Conservation (phyloP, 2,113 vertebrate species). For the Lycocorax pyrrhopterus region DNA sequence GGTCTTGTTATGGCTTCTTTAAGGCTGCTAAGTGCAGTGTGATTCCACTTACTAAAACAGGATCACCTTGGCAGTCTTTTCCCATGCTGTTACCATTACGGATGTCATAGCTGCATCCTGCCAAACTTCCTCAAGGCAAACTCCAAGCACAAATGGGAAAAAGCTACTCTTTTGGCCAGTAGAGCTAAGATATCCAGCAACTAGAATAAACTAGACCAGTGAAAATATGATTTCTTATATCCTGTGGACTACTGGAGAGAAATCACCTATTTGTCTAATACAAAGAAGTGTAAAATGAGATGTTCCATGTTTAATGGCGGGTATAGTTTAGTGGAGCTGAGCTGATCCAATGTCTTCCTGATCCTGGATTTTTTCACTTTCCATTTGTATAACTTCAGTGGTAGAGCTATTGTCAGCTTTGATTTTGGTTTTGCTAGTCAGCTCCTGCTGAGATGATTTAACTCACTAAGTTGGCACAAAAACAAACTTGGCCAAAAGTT, state of each 20-base stretch:
- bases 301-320: background rate
- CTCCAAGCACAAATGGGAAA: background rate
- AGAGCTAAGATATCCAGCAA: background rate
- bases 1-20: background rate
- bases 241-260: background rate
- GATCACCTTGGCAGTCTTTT: background rate
- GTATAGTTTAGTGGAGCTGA: background rate
- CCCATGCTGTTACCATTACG: background rate
- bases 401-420: background rate
- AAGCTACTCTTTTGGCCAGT: background rate
- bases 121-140: background rate
- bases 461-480: background rate
- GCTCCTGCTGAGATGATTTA: background rate
- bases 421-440: background rate
- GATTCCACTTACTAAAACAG: background rate
- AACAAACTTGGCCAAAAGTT: background rate
- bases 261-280: background rate
- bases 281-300: background rate
- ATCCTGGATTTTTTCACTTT: background rate
- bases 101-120: background rate
- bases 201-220: background rate
- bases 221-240: background rate
- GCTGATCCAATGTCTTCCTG: background rate
- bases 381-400: background rate
- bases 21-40: background rate